phyloP scores from a whole-genome alignment of 2,113 vertebrate species.

The Charadrius vociferus region DNA sequence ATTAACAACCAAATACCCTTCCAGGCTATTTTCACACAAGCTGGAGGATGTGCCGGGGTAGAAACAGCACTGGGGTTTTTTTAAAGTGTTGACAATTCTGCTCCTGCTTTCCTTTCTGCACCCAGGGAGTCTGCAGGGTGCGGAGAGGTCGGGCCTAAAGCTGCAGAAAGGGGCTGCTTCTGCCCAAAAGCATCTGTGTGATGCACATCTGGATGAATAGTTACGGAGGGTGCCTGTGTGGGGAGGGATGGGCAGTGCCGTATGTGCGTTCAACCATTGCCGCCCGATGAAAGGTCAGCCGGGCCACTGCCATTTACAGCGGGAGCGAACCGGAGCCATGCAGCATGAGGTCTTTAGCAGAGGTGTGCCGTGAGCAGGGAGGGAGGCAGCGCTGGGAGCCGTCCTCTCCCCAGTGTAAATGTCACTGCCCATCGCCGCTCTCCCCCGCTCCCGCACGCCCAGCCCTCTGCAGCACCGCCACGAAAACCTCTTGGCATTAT shows the following conservation, averaged over 20 bases:
- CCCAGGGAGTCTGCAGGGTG: not conserved
- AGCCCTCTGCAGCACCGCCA: not conserved
- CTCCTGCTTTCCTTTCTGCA: not conserved
- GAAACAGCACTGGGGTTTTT: not conserved
- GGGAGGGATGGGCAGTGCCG: not conserved
- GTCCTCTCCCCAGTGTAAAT: not conserved
- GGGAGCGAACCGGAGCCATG: accelerated
- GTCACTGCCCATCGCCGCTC: not conserved
- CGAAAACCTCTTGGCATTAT: not conserved
- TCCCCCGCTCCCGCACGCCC: not conserved
- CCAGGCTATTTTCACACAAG: not conserved
- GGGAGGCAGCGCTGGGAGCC: not conserved
- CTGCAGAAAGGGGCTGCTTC: not conserved
- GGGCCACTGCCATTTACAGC: not conserved
- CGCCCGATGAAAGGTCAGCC: not conserved
- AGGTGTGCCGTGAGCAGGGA: not conserved
- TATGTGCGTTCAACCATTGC: not conserved
- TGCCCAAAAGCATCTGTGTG: accelerated
- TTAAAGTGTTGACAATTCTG: not conserved
- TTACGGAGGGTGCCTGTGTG: accelerated
- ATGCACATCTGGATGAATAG: accelerated
- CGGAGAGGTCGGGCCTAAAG: accelerated
- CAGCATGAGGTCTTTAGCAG: not conserved
- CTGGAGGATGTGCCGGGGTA: not conserved
- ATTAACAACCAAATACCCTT: not conserved